These are phyloP conservation scores for Xenopus tropicalis DNA, from an alignment of 2,113 vertebrate species.

Conservation along the genomic window UCB_Xtro_10.0 CM004448.2:152955001-152955500, in stretches of 20 bases:
- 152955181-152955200: neutral
- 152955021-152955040: neutral
- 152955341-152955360: too few relatives aligned
- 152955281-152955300: neutral
- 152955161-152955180: neutral
- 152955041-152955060: constrained; percentile 21
- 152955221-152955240: neutral
- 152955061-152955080: constrained; percentile 8
- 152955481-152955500: too few relatives aligned
- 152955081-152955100: constrained; percentile 16
- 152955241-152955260: neutral
- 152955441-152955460: too few relatives aligned
- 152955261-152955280: neutral
- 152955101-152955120: neutral
- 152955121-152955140: neutral
- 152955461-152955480: too few relatives aligned
- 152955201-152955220: neutral
- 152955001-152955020: constrained; percentile 3
- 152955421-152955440: too few relatives aligned
- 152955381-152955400: too few relatives aligned
- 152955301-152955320: neutral
- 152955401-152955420: too few relatives aligned
- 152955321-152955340: neutral
- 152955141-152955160: neutral
- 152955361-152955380: too few relatives aligned